Percentiles rank a stretch among this genome's conserved stretches.
Conservation (phyloP, 2,888 invertebrate species). For the Phaedon cochleariae region DNA sequence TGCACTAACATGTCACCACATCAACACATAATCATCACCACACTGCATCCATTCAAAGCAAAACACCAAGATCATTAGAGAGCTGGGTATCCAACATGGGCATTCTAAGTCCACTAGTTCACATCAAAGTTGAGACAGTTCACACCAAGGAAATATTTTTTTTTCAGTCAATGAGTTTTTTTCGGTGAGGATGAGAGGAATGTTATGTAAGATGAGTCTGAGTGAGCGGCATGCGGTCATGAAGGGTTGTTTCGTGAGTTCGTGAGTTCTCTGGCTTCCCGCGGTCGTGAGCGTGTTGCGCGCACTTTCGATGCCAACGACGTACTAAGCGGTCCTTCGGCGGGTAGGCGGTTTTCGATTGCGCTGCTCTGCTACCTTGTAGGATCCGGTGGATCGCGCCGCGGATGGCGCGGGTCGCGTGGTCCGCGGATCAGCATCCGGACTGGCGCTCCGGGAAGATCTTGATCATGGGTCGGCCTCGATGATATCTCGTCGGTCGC, state of each 20-base stretch:
- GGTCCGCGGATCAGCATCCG: slow-evolving; percentile 31
- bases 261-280: not conserved
- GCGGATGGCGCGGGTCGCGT: slow-evolving; percentile 21
- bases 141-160: no score
- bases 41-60: slow-evolving; percentile 2
- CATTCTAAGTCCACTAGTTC: not conserved
- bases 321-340: slow-evolving; percentile 47
- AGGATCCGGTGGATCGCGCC: slow-evolving; percentile 47
- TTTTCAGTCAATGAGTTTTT: no score
- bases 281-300: slow-evolving; percentile 28
- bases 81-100: not conserved
- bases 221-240: no score
- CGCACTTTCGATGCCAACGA: slow-evolving; percentile 44
- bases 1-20: slow-evolving; percentile 48
- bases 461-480: no score
- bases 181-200: no score
- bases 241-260: not conserved
- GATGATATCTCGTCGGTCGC: no score
- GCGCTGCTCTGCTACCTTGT: slow-evolving; percentile 51
- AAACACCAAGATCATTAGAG: not conserved
- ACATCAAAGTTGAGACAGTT: no score
- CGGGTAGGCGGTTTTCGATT: slow-evolving; percentile 44
- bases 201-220: no score
- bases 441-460: slow-evolving; percentile 24
- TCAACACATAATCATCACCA: slow-evolving; percentile 27